A percentile compares a stretch with the other conserved stretches of the same genome.
These are phyloP conservation scores for Acrossocheilus wenchowensis DNA, from an alignment of 2,797 vertebrate genomes.

Conservation along the genomic window DNA sequence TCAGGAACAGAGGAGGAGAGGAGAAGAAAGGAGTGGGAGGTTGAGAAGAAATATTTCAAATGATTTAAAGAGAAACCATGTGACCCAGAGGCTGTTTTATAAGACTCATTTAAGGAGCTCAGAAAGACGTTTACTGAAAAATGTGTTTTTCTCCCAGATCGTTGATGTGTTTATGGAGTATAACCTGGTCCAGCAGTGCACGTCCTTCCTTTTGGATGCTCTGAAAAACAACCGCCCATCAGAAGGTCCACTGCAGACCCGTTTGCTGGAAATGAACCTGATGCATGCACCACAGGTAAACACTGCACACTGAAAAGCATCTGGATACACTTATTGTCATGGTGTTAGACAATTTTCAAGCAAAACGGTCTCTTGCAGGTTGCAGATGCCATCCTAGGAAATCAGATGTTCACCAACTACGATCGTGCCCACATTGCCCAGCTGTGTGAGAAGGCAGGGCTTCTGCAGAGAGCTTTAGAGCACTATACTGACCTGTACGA, in stretches of 20 bases:
- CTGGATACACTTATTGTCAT: not conserved
- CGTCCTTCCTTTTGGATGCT: conserved; percentile 95
- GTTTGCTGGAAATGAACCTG: conserved; percentile 98
- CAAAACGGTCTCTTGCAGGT: conserved; percentile 79
- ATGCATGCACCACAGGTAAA: conserved; percentile 97
- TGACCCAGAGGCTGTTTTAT: not conserved
- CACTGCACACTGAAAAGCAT: not conserved
- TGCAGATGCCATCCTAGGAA: conserved; percentile 96
- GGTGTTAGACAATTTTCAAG: not conserved
- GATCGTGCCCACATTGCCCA: conserved; percentile 97
- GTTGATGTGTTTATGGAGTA: conserved; percentile 99
- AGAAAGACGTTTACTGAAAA: not conserved
- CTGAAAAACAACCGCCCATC: conserved; percentile 98
- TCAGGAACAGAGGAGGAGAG: conserved; percentile 66
- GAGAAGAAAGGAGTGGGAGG: not conserved
- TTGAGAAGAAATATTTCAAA: conserved; percentile 57
- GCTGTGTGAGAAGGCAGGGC: conserved; percentile 96
- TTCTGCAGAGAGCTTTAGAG: conserved; percentile 94
- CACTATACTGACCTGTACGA: conserved; percentile 97
- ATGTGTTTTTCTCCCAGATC: conserved; percentile 78
- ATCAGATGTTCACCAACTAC: conserved; percentile 99
- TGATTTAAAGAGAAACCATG: not conserved
- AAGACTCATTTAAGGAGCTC: not conserved
- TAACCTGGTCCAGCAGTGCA: conserved; percentile 98
- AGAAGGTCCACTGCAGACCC: conserved; percentile 94